A percentile compares a stretch with the other conserved stretches of the same genome.
These are phyloP conservation scores for Astur gentilis DNA, from an alignment of 2,113 vertebrate species.

Conservation along the genomic window DNA sequence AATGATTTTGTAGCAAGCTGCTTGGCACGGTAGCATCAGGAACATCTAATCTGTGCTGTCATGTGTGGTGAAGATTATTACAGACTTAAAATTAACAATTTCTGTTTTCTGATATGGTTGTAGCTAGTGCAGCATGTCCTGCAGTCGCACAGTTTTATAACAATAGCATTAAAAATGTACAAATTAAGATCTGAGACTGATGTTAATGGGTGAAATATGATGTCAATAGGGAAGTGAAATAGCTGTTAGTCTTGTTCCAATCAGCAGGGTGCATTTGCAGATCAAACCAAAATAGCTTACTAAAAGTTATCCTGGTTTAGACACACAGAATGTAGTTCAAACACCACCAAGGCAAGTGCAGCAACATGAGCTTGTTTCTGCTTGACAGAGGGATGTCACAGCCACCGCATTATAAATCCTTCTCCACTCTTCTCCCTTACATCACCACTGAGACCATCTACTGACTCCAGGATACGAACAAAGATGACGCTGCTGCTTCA, in stretches of 20 bases:
- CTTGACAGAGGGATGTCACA: background rate
- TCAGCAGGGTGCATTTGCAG: background rate
- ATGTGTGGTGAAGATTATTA: background rate
- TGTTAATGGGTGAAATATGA: background rate
- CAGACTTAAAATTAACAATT: background rate
- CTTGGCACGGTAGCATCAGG: rapidly evolving
- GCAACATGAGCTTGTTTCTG: background rate
- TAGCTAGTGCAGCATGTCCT: background rate
- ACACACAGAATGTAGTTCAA: background rate
- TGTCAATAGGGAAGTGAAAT: background rate
- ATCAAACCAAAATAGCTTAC: background rate
- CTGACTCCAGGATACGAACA: background rate
- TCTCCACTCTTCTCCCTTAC: background rate
- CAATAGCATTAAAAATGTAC: background rate
- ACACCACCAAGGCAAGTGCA: background rate
- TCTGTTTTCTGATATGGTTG: background rate
- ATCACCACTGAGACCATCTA: background rate
- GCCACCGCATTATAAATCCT: background rate
- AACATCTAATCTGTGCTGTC: background rate
- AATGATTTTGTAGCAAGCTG: background rate
- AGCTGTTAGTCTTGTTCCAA: background rate
- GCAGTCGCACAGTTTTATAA: background rate
- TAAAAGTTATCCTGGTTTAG: background rate
- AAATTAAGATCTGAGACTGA: background rate
- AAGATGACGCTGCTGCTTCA: background rate